These are phyloP conservation scores for Chrysomela aeneicollis DNA, from an alignment of 2,888 invertebrate species.

Conservation along the genomic window DNA sequence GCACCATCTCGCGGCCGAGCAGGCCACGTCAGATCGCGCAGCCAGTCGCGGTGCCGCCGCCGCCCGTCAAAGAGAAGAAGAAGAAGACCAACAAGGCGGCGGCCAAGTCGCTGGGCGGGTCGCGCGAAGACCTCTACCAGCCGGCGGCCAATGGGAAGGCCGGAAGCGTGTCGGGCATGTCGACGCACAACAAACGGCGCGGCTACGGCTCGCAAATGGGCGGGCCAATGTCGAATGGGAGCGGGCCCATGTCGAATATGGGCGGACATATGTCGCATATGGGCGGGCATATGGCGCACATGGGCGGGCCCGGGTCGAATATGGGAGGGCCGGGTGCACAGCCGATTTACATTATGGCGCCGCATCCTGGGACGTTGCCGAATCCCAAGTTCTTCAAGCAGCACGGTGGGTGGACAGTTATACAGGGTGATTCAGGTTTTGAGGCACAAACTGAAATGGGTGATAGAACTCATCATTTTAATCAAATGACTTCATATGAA, in stretches of 20 bases:
- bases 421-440: too few species aligned
- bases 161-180: slow-evolving; percentile 59
- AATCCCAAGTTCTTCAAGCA: slow-evolving; percentile 63
- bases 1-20: slow-evolving; percentile 70
- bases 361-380: slow-evolving; percentile 58
- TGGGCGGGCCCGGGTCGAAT: slow-evolving; percentile 11
- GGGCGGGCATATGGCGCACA: slow-evolving; percentile 9
- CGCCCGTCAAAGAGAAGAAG: slow-evolving; percentile 73
- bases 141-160: slow-evolving; percentile 65
- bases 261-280: slow-evolving; percentile 13
- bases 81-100: slow-evolving; percentile 66
- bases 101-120: slow-evolving; percentile 59
- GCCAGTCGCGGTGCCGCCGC: slow-evolving; percentile 82
- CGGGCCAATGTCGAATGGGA: slow-evolving; percentile 7
- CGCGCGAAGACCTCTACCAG: slow-evolving; percentile 65
- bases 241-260: slow-evolving; percentile 27
- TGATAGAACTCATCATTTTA: too few species aligned
- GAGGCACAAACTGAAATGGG: too few species aligned
- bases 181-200: slow-evolving; percentile 58
- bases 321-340: slow-evolving; percentile 56
- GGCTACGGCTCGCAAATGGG: slow-evolving; percentile 4
- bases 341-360: slow-evolving; percentile 59
- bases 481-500: too few species aligned
- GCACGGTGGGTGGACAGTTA: slow-evolving; percentile 51
- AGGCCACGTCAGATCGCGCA: slow-evolving; percentile 83